Evolutionary conservation across 1,140 invertebrate genomes (phyloP), one percentile per base, ranked within the genome.

Genomic region (Copidosoma floridanum): DNA sequence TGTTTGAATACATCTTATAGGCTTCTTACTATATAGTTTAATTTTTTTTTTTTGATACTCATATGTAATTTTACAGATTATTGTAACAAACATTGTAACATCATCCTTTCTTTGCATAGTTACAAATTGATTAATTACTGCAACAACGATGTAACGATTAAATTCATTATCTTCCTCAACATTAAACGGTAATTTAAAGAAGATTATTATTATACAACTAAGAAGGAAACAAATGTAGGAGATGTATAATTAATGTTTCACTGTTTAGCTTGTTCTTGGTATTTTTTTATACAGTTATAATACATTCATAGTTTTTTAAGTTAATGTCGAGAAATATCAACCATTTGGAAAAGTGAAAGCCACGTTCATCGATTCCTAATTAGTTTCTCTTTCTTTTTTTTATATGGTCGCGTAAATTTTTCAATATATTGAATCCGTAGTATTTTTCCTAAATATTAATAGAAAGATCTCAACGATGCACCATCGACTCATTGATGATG

Each of bases 221-320:
- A 54, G 41, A 53, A 53, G 57, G 29, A 60, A 60, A 54, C 51
- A 60, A 54, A 24, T 38, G 12, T 20, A 38, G 29, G 6, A 40
- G 50, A 59, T 53, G 26, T 26, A 47, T 47, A n/a, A n/a, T 53
- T 27, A n/a, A 23, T 53, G 23, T 46, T 32, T 21, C 16, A n/a
- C n/a, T n/a, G n/a, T n/a, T n/a, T n/a, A n/a, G n/a, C n/a, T n/a
- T n/a, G n/a, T n/a, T n/a, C n/a, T n/a, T n/a, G n/a, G n/a, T n/a
- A n/a, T 58, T 59, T 32, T 61, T 70, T 68, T 71, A 66, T 67
- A 68, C 63, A 69, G 64, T 24, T 70, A 70, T 70, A 65, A 65
- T 71, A 69, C 64, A 67, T 71, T 65, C 47, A 66, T 61, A 62
- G 64, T 55, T 57, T 32, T 32, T 51, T 55, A 57, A 43, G 24